A percentile compares a stretch with the other conserved stretches of the same genome.
phyloP scores from a whole-genome alignment of 2,888 invertebrate species.

The Ornithoptera priamus region DNA sequence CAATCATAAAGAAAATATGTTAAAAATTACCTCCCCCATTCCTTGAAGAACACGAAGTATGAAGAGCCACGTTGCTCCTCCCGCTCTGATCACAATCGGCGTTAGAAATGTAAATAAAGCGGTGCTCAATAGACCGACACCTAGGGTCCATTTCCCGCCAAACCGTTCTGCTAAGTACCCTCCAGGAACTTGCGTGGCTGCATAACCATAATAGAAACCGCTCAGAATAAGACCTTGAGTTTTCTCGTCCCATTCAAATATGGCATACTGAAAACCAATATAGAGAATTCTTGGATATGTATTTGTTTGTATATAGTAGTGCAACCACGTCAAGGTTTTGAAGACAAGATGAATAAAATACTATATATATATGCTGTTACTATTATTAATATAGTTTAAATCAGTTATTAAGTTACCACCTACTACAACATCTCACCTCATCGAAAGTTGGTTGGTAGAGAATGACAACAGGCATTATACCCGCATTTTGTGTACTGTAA shows the following conservation, averaged over 20 bases:
- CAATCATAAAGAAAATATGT: no score
- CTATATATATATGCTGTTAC: no score
- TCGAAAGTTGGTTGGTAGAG: no score
- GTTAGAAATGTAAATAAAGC: conserved; percentile 90
- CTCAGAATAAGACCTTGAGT: conserved; percentile 88
- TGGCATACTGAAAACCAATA: conserved; percentile 54
- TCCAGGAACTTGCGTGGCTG: conserved; percentile 90
- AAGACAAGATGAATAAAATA: no score
- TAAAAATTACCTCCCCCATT: conserved; percentile 82
- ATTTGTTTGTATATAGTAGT: conserved; percentile 1
- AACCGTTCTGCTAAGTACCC: conserved; percentile 89
- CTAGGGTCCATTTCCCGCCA: conserved; percentile 93
- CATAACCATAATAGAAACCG: conserved; percentile 92
- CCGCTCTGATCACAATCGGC: conserved; percentile 83
- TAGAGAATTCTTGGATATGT: conserved; percentile 12
- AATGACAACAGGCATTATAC: no score
- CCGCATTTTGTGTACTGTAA: no score
- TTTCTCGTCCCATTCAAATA: conserved; percentile 84
- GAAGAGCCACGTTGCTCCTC: conserved; percentile 77
- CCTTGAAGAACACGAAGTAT: conserved; percentile 86
- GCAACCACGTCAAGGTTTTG: no score
- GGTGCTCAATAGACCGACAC: conserved; percentile 88
- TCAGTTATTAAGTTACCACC: no score
- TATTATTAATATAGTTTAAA: no score
- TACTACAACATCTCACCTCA: no score